phyloP scores from a whole-genome alignment of 2,797 vertebrate species.

The Decapterus maruadsi region DNA sequence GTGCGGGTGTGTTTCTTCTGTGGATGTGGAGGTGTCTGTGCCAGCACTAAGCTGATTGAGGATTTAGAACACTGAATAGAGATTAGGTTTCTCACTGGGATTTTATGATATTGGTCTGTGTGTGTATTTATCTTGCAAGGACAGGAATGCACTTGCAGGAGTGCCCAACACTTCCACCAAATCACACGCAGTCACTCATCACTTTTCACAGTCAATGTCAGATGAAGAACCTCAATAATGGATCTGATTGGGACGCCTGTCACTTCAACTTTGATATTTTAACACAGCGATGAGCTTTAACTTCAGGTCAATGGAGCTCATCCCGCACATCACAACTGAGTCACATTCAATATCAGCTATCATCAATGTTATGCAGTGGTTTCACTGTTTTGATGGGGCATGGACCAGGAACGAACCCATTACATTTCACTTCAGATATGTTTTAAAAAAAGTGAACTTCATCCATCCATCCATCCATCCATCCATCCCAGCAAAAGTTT shows the following conservation, averaged over 20 bases:
- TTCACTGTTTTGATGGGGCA: neutral
- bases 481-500: neutral
- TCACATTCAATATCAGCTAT: conserved; percentile 23
- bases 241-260: conserved; percentile 45
- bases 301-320: conserved; percentile 59
- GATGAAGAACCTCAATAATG: conserved; percentile 57
- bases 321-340: conserved; percentile 7
- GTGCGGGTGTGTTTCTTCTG: conserved; percentile 16
- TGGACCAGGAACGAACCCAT: no score
- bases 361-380: conserved; percentile 15
- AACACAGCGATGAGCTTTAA: conserved; percentile 34
- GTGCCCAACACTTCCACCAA: conserved; percentile 10
- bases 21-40: conserved; percentile 32
- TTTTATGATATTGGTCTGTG: conserved; percentile 44
- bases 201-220: conserved; percentile 39
- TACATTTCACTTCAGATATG: neutral
- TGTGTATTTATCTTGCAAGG: conserved; percentile 21
- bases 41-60: conserved; percentile 38
- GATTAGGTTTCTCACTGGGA: conserved; percentile 61
- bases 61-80: conserved; percentile 62
- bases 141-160: conserved; percentile 31
- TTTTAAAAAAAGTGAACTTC: neutral
- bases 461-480: neutral
- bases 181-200: conserved; percentile 32
- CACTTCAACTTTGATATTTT: conserved; percentile 47